Percentiles rank a stretch among this genome's conserved stretches.
Conservation (phyloP, 2,888 invertebrate genomes). For the Ceraclea dissimilis region DNA sequence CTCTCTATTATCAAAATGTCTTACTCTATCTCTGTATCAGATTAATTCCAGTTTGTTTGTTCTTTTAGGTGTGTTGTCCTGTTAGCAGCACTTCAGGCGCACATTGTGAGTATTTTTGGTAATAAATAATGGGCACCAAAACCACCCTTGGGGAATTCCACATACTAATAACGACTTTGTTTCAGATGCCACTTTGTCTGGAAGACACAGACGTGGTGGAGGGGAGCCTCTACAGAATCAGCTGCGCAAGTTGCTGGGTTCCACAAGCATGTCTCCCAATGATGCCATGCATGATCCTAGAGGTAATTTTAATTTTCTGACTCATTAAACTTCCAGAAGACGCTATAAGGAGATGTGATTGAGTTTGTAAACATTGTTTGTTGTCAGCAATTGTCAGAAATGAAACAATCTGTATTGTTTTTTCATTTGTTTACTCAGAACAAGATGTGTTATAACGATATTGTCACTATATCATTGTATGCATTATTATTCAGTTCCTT, state of each 20-base stretch:
- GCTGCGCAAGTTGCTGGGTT: conserved; percentile 60
- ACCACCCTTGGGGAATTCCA: too few species aligned
- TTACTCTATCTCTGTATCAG: too few species aligned
- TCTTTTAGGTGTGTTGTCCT: conserved; percentile 40
- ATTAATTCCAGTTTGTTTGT: neutral
- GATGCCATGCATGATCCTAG: conserved; percentile 21
- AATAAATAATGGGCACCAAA: too few species aligned
- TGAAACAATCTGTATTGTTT: neutral
- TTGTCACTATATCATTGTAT: too few species aligned
- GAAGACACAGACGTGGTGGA: conserved; percentile 47
- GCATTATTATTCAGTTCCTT: too few species aligned
- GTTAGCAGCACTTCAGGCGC: conserved; percentile 30
- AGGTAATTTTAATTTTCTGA: conserved; percentile 9
- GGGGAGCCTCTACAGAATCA: conserved; percentile 70
- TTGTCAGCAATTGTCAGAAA: neutral
- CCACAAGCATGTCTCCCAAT: conserved; percentile 30
- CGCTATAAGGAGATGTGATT: too few species aligned
- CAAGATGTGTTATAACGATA: too few species aligned
- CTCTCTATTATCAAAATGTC: too few species aligned
- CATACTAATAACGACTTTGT: neutral
- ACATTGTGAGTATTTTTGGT: conserved; percentile 36
- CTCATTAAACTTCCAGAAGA: too few species aligned
- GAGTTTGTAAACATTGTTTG: too few species aligned
- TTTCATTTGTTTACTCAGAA: too few species aligned
- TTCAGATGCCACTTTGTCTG: conserved; percentile 30